Conservation (phyloP, 2,797 vertebrate genomes). For the Neosalanx taihuensis region DNA sequence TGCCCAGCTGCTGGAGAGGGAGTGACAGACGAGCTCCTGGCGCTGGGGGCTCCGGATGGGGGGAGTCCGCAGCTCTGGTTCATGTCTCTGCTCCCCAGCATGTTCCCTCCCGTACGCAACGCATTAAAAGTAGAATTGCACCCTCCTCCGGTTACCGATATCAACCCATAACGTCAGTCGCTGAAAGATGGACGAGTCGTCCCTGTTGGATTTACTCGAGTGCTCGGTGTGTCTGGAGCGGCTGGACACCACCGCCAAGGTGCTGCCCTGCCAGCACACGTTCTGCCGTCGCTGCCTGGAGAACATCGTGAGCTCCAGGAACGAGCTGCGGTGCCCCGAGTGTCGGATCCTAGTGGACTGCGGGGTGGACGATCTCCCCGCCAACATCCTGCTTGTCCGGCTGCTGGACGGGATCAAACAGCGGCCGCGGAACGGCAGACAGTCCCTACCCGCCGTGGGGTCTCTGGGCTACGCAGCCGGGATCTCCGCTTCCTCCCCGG, state of each 20-base stretch:
- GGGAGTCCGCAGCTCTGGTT: constrained; percentile 31
- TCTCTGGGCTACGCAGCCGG: constrained; percentile 74
- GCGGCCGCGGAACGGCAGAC: constrained; percentile 76
- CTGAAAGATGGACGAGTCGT: constrained; percentile 93
- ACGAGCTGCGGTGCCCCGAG: constrained; percentile 95
- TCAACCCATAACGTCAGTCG: constrained; percentile 67
- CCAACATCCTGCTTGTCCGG: constrained; percentile 93
- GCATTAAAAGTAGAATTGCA: constrained; percentile 43
- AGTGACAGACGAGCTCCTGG: constrained; percentile 32
- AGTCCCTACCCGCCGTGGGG: constrained; percentile 58
- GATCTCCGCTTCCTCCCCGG: constrained; percentile 72
- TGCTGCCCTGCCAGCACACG: constrained; percentile 96
- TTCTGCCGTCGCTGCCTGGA: constrained; percentile 97
- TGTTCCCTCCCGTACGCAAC: constrained; percentile 55
- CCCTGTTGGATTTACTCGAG: constrained; percentile 92
- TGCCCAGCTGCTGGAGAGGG: constrained; percentile 64
- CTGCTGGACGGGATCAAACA: constrained; percentile 93
- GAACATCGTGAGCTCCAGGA: constrained; percentile 92
- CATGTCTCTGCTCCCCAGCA: constrained; percentile 54
- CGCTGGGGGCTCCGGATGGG: constrained; percentile 33
- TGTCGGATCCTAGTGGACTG: constrained; percentile 96
- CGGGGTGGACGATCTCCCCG: constrained; percentile 92
- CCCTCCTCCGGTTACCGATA: constrained; percentile 47
- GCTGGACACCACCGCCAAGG: constrained; percentile 92
- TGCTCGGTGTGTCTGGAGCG: constrained; percentile 97